These are phyloP conservation scores for Ptychochromis oligacanthus DNA, from an alignment of 2,113 vertebrate genomes.

Conservation along the genomic window DNA sequence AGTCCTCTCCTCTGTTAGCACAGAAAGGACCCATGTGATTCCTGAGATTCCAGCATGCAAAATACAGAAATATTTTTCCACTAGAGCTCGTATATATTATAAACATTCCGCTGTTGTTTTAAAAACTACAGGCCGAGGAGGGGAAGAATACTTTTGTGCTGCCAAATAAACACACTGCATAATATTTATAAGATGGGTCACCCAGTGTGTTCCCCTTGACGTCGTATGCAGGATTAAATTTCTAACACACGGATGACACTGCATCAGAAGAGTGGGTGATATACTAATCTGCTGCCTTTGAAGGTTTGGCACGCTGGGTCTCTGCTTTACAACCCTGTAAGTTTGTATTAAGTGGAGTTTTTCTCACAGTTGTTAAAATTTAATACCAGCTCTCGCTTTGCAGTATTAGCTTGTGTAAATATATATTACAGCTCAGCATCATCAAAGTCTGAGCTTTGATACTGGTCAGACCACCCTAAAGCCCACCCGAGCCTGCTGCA, in stretches of 20 bases:
- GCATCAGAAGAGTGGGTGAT: slow-evolving; percentile 28
- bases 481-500: slow-evolving; percentile 23
- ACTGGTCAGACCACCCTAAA: slow-evolving; percentile 41
- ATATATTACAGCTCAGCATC: background rate
- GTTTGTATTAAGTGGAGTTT: slow-evolving; percentile 6
- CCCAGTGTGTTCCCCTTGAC: slow-evolving; percentile 24
- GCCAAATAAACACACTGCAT: slow-evolving; percentile 57
- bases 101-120: slow-evolving; percentile 64
- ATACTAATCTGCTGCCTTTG: slow-evolving; percentile 42
- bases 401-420: slow-evolving; percentile 18
- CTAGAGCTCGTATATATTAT: slow-evolving; percentile 45
- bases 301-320: slow-evolving; percentile 24
- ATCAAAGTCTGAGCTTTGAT: background rate
- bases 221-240: slow-evolving; percentile 42
- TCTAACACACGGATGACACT: slow-evolving; percentile 32
- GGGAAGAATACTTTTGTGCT: slow-evolving; percentile 26
- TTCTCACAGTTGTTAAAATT: slow-evolving; percentile 27
- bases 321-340: slow-evolving; percentile 12
- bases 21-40: slow-evolving; percentile 62
- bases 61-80: slow-evolving; percentile 60
- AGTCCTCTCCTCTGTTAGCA: slow-evolving; percentile 48
- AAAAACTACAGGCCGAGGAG: slow-evolving; percentile 9
- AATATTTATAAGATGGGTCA: slow-evolving; percentile 52
- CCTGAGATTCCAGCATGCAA: slow-evolving; percentile 59
- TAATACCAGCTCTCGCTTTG: slow-evolving; percentile 17